Base-by-base conservation (phyloP, 2,113 vertebrate genomes). In the Pholis gunnellus region DNA sequence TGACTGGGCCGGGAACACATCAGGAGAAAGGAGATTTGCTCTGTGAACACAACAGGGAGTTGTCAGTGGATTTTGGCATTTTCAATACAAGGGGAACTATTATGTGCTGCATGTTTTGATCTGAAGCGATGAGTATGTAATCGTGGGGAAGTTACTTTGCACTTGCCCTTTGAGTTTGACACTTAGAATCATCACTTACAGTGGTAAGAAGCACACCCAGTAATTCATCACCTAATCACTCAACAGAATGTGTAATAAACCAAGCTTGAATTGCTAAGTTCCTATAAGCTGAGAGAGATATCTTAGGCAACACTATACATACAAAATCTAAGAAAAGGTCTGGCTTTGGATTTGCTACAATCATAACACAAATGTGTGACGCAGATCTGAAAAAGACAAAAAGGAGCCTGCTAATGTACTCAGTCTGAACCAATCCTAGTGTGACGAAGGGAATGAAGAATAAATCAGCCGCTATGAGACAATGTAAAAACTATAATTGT, bases 81-180 rank as follows among this genome's bases (percentile, higher is more conserved):
- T 86, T 64, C 72, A 31, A 52, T 83, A 77, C 80, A 85, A 73
- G 74, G 61, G 69, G 81, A 82, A 70, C 75, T 68, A 90, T 89
- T 84, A 90, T 68, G 42, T 56, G 77, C n/a, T 27, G n/a, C 70
- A 31, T 88, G 84, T 88, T 92, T 92, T 86, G 83, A 92, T 82
- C 42, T 66, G 72, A 83, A 57, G 81, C 75, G 81, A 88, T 85
- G 89, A 82, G 65, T 72, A 78, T 89, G 78, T 75, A 77, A 89
- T 90, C 72, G 61, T 64, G 54, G 52, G 65, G 72, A 90, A 84
- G 74, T 92, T 54, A 73, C 83, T 71, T 77, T 75, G 60, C 77
- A 83, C 78, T 84, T 87, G 84, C 72, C 83, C 77, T 85, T 72
- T 63, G 72, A 75, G 54, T 70, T 73, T 88, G 70, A 82, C 73